These are phyloP conservation scores for Venturia canescens DNA, from an alignment of 1,140 invertebrate species.

Conservation along the genomic window DNA sequence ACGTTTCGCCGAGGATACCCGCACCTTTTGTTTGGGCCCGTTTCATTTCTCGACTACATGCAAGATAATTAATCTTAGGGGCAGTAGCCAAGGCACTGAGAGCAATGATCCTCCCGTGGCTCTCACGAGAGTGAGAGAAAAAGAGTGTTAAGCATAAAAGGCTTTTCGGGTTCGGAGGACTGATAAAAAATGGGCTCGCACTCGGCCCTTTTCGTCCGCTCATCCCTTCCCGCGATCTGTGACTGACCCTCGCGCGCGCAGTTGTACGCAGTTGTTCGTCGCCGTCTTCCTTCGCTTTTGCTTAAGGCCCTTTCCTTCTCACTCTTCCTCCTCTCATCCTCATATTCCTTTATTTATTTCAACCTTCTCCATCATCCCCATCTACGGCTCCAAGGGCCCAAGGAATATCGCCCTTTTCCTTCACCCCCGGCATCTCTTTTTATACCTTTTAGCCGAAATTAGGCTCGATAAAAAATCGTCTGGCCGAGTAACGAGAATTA, in stretches of 20 bases:
- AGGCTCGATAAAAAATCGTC: constrained; percentile 73
- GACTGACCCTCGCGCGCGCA: constrained; percentile 54
- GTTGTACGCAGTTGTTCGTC: constrained; percentile 66
- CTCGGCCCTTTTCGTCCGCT: constrained; percentile 24
- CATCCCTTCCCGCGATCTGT: not conserved
- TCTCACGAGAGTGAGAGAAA: constrained; percentile 22
- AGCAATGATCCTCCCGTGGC: constrained; percentile 29
- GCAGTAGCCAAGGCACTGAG: constrained; percentile 34
- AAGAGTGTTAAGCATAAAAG: constrained; percentile 67
- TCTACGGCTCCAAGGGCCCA: constrained; percentile 53
- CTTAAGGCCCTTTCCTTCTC: constrained; percentile 47
- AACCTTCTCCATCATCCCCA: constrained; percentile 52
- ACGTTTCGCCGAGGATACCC: not conserved
- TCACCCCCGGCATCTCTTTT: constrained; percentile 20
- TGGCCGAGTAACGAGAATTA: constrained; percentile 61
- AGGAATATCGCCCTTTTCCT: constrained; percentile 58
- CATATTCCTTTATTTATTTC: constrained; percentile 49
- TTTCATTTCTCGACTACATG: constrained; percentile 76
- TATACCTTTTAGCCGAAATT: constrained; percentile 63
- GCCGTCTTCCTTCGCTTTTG: constrained; percentile 54
- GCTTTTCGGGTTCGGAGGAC: constrained; percentile 73
- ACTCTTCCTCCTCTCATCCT: constrained; percentile 15
- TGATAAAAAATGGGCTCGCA: constrained; percentile 75
- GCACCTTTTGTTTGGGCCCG: constrained; percentile 50
- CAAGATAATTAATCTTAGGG: constrained; percentile 76